Evolutionary conservation across 2,113 vertebrate genomes (phyloP), one percentile per base, ranked within the genome.

Genomic region (Crotalus helleri): DNA sequence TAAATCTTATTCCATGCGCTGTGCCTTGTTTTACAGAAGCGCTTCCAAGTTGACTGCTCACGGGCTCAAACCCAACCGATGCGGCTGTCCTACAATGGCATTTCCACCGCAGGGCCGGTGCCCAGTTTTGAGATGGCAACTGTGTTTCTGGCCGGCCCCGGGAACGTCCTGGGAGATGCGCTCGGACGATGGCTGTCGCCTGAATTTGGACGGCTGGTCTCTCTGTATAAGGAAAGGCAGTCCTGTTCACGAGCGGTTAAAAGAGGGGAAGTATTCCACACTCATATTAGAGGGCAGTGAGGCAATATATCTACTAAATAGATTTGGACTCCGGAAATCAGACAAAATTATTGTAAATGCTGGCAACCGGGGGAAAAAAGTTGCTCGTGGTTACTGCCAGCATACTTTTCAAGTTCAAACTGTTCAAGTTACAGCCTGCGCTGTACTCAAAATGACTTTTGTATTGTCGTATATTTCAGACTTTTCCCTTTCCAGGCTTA

Each of bases 321-420:
- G 26, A 51, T 59, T 12, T 91, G 39, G 44, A 39, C 33, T 57
- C 2, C 21, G 57, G 53, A 29, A 85, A 55, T 61, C 9, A 91
- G 5, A 11, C 29, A 39, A 55, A 26, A 44, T 85, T 55, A 81
- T 44, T 33, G 54, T 55, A 5, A 85, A 57, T 33, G 6, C 51
- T 91, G n/a, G 2, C 29, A 57, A 58, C 13, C 10, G 6, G 46
- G n/a, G 26, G 15, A 0, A 2, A 3, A 0, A 11, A 17, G 24
- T 58, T 58, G 12, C 12, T 87, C 81, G 49, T 11, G 23, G 49
- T 53, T 51, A 87, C 13, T n/a, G 46, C 86, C 10, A 24, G 26
- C 46, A 53, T 29, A 87, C 26, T 87, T 46, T 51, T 88, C 19
- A 55, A 29, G 9, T n/a, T 53, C 11, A 17, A 54, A 17, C 3